These are phyloP conservation scores for Notolepis coatsorum DNA, from an alignment of 2,797 vertebrate genomes.

Conservation along the genomic window DNA sequence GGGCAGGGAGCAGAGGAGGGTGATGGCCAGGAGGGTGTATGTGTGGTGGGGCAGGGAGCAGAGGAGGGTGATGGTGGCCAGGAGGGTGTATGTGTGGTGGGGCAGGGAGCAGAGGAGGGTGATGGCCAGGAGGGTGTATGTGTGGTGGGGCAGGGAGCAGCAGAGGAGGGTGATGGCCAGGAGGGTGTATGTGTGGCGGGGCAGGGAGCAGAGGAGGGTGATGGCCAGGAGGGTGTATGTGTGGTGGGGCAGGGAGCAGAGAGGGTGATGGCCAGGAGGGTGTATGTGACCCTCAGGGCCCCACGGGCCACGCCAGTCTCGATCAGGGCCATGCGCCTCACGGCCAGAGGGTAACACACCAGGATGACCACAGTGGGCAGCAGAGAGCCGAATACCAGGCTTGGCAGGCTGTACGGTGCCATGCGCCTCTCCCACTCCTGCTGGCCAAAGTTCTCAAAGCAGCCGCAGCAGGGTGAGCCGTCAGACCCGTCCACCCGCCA, in stretches of 20 bases:
- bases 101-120: too few relatives aligned
- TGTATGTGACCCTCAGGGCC: conserved; percentile 72
- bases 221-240: conserved; percentile 71
- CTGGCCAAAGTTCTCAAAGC: conserved; percentile 82
- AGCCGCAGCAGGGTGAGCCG: conserved; percentile 38
- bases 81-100: too few relatives aligned
- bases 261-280: conserved; percentile 80
- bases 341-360: conserved; percentile 79
- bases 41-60: too few relatives aligned
- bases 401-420: conserved; percentile 60
- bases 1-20: too few relatives aligned
- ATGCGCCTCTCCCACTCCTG: conserved; percentile 67
- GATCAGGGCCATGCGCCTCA: conserved; percentile 61
- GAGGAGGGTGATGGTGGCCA: too few relatives aligned
- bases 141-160: too few relatives aligned
- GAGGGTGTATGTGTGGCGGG: too few relatives aligned
- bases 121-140: too few relatives aligned
- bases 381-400: conserved; percentile 78
- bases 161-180: too few relatives aligned
- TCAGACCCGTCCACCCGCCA: rapidly evolving
- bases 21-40: too few relatives aligned
- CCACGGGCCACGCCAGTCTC: conserved; percentile 53
- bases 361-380: conserved; percentile 78
- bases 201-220: conserved; percentile 35
- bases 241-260: conserved; percentile 88